A percentile compares a stretch with the other conserved stretches of the same genome.
Evolutionary conservation across 2,113 vertebrate species (phyloP).

Genomic region (Hippocampus mohnikei): DNA sequence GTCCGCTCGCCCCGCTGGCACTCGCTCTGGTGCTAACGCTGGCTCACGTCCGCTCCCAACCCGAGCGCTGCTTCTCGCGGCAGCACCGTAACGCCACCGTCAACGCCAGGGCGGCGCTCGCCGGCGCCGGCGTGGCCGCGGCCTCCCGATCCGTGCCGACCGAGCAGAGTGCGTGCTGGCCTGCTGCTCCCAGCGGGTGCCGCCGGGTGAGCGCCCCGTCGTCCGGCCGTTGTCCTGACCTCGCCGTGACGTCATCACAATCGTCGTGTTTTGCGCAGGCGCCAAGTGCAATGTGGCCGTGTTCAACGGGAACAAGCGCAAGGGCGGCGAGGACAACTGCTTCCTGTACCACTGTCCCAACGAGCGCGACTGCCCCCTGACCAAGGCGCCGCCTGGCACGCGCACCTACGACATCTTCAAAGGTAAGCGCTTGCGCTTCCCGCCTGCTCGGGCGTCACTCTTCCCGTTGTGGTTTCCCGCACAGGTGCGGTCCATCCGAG

Average conservation of each 20-base stretch:
- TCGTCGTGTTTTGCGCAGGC: constrained; percentile 44
- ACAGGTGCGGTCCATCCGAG: constrained; percentile 67
- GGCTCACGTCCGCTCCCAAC: constrained; percentile 34
- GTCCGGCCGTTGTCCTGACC: too few relatives aligned
- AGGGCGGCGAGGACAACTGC: constrained; percentile 59
- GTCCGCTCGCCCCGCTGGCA: background rate
- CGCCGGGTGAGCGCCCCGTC: constrained; percentile 51
- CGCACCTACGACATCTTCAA: constrained; percentile 75
- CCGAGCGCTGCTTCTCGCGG: constrained; percentile 65
- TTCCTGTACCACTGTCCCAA: constrained; percentile 70
- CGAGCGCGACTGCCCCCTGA: constrained; percentile 71
- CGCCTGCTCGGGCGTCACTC: background rate
- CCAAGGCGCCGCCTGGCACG: constrained; percentile 40
- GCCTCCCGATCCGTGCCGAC: constrained; percentile 42
- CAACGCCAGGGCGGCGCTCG: constrained; percentile 40
- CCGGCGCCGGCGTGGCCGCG: background rate
- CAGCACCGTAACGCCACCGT: constrained; percentile 60
- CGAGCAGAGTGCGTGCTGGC: constrained; percentile 65
- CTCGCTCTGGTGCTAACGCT: constrained; percentile 17
- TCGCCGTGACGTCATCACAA: background rate
- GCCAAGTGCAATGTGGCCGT: constrained; percentile 72
- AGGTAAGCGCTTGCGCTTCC: constrained; percentile 41
- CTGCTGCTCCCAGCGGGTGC: constrained; percentile 69
- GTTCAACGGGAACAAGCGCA: constrained; percentile 53
- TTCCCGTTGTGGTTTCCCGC: constrained; percentile 9